Evolutionary conservation across 2,888 invertebrate genomes (phyloP).

Genomic region (Eupithecia subumbrata): DNA sequence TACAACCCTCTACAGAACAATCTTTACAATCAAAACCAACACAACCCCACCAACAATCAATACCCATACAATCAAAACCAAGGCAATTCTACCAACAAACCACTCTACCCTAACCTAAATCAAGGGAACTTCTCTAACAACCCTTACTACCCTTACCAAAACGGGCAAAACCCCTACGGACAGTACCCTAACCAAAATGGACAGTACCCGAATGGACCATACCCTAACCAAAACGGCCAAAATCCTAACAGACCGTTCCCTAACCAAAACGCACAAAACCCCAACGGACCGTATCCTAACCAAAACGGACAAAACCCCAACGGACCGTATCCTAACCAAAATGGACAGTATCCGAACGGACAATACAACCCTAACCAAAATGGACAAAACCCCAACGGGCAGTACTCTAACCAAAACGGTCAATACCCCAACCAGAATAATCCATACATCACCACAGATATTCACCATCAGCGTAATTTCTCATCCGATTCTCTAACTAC

Average conservation of each 20-base stretch:
- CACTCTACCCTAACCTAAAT: constrained; percentile 36
- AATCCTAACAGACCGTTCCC: background rate
- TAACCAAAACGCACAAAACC: constrained; percentile 6
- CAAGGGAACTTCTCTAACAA: constrained; percentile 31
- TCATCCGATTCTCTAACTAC: constrained; percentile 34
- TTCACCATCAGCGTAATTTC: constrained; percentile 30
- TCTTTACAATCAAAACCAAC: constrained; percentile 33
- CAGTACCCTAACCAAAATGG: constrained; percentile 1
- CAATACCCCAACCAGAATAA: constrained; percentile 33
- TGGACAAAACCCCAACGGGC: background rate
- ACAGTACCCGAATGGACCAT: background rate
- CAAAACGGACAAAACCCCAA: background rate
- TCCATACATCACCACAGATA: constrained; percentile 35
- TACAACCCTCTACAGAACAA: constrained; percentile 18
- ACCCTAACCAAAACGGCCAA: constrained; percentile 28
- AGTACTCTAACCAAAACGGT: background rate
- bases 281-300: background rate
- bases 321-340: background rate
- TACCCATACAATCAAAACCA: constrained; percentile 14
- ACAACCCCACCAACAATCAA: constrained; percentile 36
- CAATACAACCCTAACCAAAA: constrained; percentile 4
- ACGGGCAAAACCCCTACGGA: constrained; percentile 32
- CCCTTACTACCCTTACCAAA: constrained; percentile 35
- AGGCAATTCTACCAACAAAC: constrained; percentile 30
- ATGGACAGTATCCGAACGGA: background rate